Evolutionary conservation across 1,140 invertebrate species (phyloP).

Genomic region (Drosophila lacertosa): DNA sequence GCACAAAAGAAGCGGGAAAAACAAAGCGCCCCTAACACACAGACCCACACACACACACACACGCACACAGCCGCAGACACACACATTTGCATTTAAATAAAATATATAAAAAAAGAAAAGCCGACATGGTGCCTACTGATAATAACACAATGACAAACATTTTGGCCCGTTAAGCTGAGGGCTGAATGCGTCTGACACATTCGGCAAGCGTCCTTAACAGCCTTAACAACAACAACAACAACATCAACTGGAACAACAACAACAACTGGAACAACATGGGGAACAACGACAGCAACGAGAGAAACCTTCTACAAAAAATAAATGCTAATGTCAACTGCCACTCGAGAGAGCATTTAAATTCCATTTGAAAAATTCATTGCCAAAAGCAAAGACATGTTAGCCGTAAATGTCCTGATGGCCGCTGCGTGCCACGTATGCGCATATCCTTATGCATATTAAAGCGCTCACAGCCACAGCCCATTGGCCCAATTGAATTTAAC

Average conservation of each 20-base stretch:
- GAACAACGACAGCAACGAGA: neutral
- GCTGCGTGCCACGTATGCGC: constrained; percentile 16
- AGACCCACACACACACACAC: too few species aligned
- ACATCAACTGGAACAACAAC: constrained; percentile 3
- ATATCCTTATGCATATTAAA: constrained; percentile 34
- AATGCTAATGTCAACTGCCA: constrained; percentile 81
- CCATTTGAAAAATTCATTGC: constrained; percentile 74
- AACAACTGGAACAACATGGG: neutral
- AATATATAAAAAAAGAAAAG: too few species aligned
- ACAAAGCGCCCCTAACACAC: constrained; percentile 7
- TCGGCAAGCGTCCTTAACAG: constrained; percentile 25
- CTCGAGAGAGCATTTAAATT: constrained; percentile 76
- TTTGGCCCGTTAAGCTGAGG: constrained; percentile 10
- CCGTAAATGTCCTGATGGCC: constrained; percentile 44
- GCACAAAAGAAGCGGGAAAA: constrained; percentile 10
- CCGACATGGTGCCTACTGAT: constrained; percentile 38
- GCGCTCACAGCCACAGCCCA: neutral
- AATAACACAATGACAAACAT: constrained; percentile 51
- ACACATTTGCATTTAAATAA: constrained; percentile 14
- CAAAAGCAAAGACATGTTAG: constrained; percentile 70
- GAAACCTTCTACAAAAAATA: constrained; percentile 20
- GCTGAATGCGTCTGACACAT: constrained; percentile 48
- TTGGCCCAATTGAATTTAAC: constrained; percentile 24
- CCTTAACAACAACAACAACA: constrained; percentile 1
- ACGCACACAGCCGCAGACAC: neutral